Base-by-base conservation (phyloP, 2,888 invertebrate species). In the Dendrolimus pini region DNA sequence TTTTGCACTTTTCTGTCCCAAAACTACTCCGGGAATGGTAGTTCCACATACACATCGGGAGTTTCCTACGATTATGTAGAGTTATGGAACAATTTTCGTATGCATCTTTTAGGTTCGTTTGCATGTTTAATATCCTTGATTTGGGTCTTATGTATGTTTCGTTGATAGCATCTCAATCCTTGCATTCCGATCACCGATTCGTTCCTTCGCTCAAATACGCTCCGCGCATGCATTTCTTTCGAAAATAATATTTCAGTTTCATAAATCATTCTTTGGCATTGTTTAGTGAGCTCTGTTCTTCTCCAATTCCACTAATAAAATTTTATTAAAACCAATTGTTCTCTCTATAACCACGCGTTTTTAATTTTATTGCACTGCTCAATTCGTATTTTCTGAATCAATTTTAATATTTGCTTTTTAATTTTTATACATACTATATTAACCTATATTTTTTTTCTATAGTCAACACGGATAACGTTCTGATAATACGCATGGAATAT, bases 241-340 rank as follows among this genome's bases (percentile, higher is more conserved):
- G 76, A 76, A 71, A 65, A 68, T 63, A 63, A 57, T 30, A 30
- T 71, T 74, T 77, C 82, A 76, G 73, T 78, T 81, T 77, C 74
- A 71, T 80, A 71, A 55, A 75, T 80, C 84, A 78, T 85, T 89
- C 89, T 89, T 89, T 89, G 89, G 89, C 88, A 89, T 89, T 89
- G 82, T 86, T 78, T 83, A 89, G 86, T 88, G 89, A 87, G 88
- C 86, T 85, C 79, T 80, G 77, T 79, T 82, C 77, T 72, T 77
- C 68, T 70, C 72, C 65, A 76, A 74, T 75, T 78, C 76, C 77
- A 74, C 66, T 69, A 71, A 67, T 67, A 64, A 64, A 65, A 68
- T 65, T 68, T 57, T 56, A 61, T 61, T 62, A 58, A 61, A 62
- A 63, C 67, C 61, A 59, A 66, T 61, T 60, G 55, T 30, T 30